phyloP scores from a whole-genome alignment of 2,797 vertebrate species.

The Carapus acus region DNA sequence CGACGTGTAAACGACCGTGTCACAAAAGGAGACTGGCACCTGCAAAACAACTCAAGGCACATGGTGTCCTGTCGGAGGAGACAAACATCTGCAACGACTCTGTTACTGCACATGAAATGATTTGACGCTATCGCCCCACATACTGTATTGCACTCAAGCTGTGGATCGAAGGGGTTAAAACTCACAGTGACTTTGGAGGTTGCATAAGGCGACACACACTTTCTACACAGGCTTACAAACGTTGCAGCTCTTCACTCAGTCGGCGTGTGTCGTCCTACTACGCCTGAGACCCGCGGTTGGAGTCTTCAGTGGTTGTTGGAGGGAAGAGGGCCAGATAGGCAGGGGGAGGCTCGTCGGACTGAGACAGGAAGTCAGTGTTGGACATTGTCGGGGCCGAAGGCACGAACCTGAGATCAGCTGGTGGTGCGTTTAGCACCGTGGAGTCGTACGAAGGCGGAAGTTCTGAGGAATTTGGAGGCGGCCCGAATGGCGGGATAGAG shows the following conservation, averaged over 20 bases:
- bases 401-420: background rate
- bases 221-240: too few species aligned
- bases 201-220: too few species aligned
- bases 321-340: constrained; percentile 57
- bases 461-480: constrained; percentile 19
- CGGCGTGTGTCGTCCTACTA: constrained; percentile 18
- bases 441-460: background rate
- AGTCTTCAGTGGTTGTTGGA: constrained; percentile 8
- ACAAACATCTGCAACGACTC: background rate
- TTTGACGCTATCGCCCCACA: background rate
- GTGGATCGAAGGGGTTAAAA: background rate
- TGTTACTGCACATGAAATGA: background rate
- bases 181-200: background rate
- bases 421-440: background rate
- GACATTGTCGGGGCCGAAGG: constrained; percentile 34
- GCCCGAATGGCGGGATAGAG: background rate
- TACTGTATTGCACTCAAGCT: background rate
- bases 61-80: constrained; percentile 2
- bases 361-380: constrained; percentile 53
- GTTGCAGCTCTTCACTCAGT: background rate
- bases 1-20: background rate
- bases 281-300: constrained; percentile 4
- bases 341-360: constrained; percentile 52
- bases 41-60: constrained; percentile 22
- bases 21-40: constrained; percentile 10